These are phyloP conservation scores for Lasiurus cinereus DNA, from an alignment of 2,113 vertebrate genomes.

Conservation along the genomic window DNA sequence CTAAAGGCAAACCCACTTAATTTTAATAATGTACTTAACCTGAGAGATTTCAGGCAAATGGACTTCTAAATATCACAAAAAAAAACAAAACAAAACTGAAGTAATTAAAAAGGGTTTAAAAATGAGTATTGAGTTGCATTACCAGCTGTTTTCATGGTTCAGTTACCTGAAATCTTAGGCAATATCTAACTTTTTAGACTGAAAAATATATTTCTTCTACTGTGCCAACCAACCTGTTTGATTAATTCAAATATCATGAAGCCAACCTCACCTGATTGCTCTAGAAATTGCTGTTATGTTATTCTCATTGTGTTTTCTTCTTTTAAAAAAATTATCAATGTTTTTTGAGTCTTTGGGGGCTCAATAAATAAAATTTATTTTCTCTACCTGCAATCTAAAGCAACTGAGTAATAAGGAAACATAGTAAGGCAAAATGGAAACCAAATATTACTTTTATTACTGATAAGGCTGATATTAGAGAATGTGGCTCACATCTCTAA, in stretches of 20 bases:
- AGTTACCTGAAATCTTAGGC: slow-evolving; percentile 21
- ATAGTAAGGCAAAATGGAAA: neutral
- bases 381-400: slow-evolving; percentile 8
- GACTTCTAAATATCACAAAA: slow-evolving; percentile 36
- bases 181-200: slow-evolving; percentile 68
- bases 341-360: slow-evolving; percentile 6
- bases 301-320: slow-evolving; percentile 63
- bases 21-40: neutral
- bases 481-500: neutral
- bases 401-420: slow-evolving; percentile 25
- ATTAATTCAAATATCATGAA: slow-evolving; percentile 68
- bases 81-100: neutral
- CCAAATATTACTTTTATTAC: neutral
- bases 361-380: slow-evolving; percentile 39
- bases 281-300: slow-evolving; percentile 59
- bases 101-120: neutral
- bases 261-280: slow-evolving; percentile 61
- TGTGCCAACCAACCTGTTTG: slow-evolving; percentile 71
- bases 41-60: slow-evolving; percentile 50
- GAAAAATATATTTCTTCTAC: slow-evolving; percentile 71
- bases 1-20: neutral
- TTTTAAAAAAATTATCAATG: neutral
- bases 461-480: neutral
- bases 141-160: neutral
- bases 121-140: slow-evolving; percentile 55